Evolutionary conservation across 2,113 vertebrate species (phyloP), one percentile per base, ranked within the genome.

Genomic region (Microtus montanus): DNA sequence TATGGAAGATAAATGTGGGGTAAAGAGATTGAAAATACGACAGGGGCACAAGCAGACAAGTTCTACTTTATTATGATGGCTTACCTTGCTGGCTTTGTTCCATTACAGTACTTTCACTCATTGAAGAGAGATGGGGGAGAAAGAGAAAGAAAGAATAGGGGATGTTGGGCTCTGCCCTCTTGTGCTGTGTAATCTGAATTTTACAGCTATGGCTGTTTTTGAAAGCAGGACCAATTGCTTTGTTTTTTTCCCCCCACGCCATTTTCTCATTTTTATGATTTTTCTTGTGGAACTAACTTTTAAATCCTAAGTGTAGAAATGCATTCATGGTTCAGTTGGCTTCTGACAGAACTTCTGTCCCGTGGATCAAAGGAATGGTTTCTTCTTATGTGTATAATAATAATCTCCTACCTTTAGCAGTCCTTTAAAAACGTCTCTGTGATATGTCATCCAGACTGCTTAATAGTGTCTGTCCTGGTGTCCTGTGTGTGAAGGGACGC

Each of bases 331-430:
- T 90, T 88, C 66, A 61, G 96, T 77, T 94, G 84, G 85, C 33
- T 90, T 96, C 35, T 63, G n/a, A 66, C 4, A 93, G 93, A 87
- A 92, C 77, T 96, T 97, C 88, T 94, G 77, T 95, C 52, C 80
- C 82, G 10, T 41, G 82, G 94, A 97, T 98, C 96, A 97, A 94
- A 94, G 92, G 95, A 82, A 94, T 75, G 52, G 30, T 82, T 85
- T 96, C 87, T 74, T 96, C 91, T 97, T 88, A 95, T 95, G 74
- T 96, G 41, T 96, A 47, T 87, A 91, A 91, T 95, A 92, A 93
- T 95, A 83, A 58, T 71, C 83, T 94, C 64, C 94, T 96, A 85
- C 47, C 77, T 95, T 95, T 93, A 94, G 87, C 58, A 89, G 49
- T 91, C 7, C 90, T 96, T 97, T 96, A 44, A 92, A 96, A 96